Base-by-base conservation (phyloP, 2,797 vertebrate genomes). In the Eleutherodactylus coqui region DNA sequence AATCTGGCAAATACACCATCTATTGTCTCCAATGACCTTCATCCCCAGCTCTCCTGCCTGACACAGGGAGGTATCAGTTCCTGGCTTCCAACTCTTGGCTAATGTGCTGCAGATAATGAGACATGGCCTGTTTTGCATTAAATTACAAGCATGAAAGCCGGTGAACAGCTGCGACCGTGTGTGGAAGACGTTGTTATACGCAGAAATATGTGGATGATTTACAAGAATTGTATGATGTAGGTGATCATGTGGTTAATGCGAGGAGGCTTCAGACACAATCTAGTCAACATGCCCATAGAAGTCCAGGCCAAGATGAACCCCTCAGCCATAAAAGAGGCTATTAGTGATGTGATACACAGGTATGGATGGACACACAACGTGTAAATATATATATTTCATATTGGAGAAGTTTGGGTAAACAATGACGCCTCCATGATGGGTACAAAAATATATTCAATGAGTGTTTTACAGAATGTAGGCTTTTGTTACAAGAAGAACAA, bases 81-180 rank as follows among this genome's bases (percentile, higher is more conserved):
- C 60, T 32, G 77, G 55, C 55, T 62, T 17, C 38, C 34, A 43
- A 62, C 36, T 43, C 77, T 62, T 79, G 77, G 77, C 77, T 47
- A 47, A 64, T 47, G 45, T 70, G 64, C 64, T 53, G 64, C 43
- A 69, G 43, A 70, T 82, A 70, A 82, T 70, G 67, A 82, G 64
- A 82, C 47, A 53, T 27, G 64, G 64, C 64, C 79, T 70, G 79
- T 69, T 82, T 82, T 70, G 53, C 70, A 82, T 81, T 81, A 79
- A 16, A 60, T 29, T 27, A 43, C 38, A 60, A 62, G 55, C 53
- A 79, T 60, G 77, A 38, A 10, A 60, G 77, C 13, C 21, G 60
- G 24, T 29, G 72, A 32, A 7, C 45, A 47, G 72, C 72, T 75
- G 72, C 32, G 72, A 49, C 72, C 17, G 27, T 19, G 17, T 67